A percentile compares a stretch with the other conserved stretches of the same genome.
These are phyloP conservation scores for Nyctibius grandis DNA, from an alignment of 2,797 vertebrate genomes.

Conservation along the genomic window DNA sequence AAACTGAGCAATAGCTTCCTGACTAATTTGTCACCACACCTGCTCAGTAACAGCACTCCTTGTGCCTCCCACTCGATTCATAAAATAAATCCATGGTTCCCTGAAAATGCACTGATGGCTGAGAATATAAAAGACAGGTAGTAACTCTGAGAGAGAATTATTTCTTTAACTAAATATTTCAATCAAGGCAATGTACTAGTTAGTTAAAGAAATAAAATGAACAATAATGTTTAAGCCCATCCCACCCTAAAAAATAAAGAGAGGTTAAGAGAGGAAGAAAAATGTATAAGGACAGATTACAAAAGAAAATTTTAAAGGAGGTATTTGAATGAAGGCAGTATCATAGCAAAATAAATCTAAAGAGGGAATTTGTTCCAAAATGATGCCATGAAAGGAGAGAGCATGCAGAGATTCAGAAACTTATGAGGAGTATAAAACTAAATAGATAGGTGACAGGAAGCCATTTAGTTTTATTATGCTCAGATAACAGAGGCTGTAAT, in stretches of 20 bases:
- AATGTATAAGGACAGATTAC: not conserved
- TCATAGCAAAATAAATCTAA: not conserved
- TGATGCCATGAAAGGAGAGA: not conserved
- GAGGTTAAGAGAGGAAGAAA: not conserved
- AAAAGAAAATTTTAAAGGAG: not conserved
- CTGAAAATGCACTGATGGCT: not conserved
- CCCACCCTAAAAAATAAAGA: not conserved
- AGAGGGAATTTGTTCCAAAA: not conserved
- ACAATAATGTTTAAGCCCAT: not conserved
- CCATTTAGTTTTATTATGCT: constrained; percentile 4
- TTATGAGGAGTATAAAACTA: not conserved
- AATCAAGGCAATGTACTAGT: not conserved
- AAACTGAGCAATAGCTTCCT: not conserved
- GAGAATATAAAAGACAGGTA: not conserved
- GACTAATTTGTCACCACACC: not conserved
- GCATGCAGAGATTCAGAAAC: not conserved
- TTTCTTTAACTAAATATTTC: not conserved
- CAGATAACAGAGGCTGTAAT: constrained; percentile 6
- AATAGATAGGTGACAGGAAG: constrained; percentile 7
- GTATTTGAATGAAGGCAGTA: not conserved
- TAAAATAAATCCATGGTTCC: not conserved
- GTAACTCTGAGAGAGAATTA: not conserved
- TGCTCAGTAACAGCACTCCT: not conserved
- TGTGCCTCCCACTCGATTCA: not conserved
- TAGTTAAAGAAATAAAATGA: not conserved